A percentile compares a stretch with the other conserved stretches of the same genome.
These are phyloP conservation scores for Aix galericulata DNA, from an alignment of 2,113 vertebrate species.

Conservation along the genomic window DNA sequence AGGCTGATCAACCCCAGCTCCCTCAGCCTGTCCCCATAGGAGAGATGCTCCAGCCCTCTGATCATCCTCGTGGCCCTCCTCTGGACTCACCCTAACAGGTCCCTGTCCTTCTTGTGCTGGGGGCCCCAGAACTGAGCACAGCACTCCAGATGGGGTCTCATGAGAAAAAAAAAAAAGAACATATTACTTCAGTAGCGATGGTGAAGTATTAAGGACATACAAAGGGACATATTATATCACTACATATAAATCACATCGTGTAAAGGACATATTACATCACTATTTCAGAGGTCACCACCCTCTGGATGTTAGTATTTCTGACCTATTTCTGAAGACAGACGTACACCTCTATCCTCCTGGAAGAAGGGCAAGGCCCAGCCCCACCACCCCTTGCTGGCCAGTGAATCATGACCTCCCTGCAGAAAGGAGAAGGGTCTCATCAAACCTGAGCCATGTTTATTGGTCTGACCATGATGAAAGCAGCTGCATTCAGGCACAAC, in stretches of 20 bases:
- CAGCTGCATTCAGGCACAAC: neutral
- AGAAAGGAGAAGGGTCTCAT: neutral
- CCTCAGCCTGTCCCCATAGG: too few relatives aligned
- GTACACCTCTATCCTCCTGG: rapidly evolving
- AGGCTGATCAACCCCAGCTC: too few relatives aligned
- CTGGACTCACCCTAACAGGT: too few relatives aligned
- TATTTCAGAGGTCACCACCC: neutral
- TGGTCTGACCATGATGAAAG: neutral
- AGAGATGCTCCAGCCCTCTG: too few relatives aligned
- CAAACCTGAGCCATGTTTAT: neutral
- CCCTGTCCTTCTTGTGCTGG: too few relatives aligned
- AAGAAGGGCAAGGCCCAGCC: neutral
- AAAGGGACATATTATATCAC: too few relatives aligned
- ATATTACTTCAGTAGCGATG: neutral
- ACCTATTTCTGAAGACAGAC: neutral
- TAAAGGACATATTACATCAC: neutral
- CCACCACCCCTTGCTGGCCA: neutral
- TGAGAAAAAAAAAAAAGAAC: neutral
- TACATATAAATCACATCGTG: neutral
- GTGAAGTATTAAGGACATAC: too few relatives aligned
- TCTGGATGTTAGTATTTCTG: neutral
- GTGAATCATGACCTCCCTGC: neutral
- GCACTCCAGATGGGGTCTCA: too few relatives aligned
- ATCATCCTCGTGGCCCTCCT: too few relatives aligned
- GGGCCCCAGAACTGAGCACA: too few relatives aligned